Percentiles rank a stretch among this genome's conserved stretches.
Conservation (phyloP, 1,140 invertebrate genomes). For the Whitmania pigra region DNA sequence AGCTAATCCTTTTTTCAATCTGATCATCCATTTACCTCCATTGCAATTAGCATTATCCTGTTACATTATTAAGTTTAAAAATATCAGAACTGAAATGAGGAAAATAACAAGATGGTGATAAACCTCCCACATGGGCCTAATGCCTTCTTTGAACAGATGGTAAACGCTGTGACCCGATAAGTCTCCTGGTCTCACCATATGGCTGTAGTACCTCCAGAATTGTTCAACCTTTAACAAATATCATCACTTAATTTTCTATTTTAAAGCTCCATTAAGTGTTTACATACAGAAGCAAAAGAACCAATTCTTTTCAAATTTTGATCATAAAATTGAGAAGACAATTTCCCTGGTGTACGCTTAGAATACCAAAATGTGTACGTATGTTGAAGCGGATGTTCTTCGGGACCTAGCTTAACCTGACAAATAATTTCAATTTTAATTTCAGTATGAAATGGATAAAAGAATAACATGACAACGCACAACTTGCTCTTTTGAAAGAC, state of each 20-base stretch:
- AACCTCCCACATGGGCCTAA: slow-evolving; percentile 96
- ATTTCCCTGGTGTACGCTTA: slow-evolving; percentile 55
- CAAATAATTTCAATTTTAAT: slow-evolving; percentile 7
- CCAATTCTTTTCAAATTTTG: slow-evolving; percentile 66
- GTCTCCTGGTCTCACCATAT: slow-evolving; percentile 61
- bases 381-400: slow-evolving; percentile 75
- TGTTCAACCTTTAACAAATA: slow-evolving; percentile 68
- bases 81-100: neutral
- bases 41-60: slow-evolving; percentile 80
- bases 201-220: slow-evolving; percentile 89
- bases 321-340: slow-evolving; percentile 55
- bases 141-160: slow-evolving; percentile 94
- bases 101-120: slow-evolving; percentile 25
- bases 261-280: neutral
- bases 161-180: slow-evolving; percentile 81
- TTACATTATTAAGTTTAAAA: slow-evolving; percentile 23
- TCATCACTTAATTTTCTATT: neutral
- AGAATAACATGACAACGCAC: neutral
- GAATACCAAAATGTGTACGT: slow-evolving; percentile 82
- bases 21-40: slow-evolving; percentile 92
- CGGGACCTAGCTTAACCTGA: slow-evolving; percentile 42
- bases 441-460: neutral
- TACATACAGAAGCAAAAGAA: slow-evolving; percentile 46
- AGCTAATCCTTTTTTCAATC: slow-evolving; percentile 82
- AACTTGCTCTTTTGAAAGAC: slow-evolving; percentile 22